phyloP scores from a whole-genome alignment of 2,113 vertebrate genomes.

The Myrmecobius fasciatus region DNA sequence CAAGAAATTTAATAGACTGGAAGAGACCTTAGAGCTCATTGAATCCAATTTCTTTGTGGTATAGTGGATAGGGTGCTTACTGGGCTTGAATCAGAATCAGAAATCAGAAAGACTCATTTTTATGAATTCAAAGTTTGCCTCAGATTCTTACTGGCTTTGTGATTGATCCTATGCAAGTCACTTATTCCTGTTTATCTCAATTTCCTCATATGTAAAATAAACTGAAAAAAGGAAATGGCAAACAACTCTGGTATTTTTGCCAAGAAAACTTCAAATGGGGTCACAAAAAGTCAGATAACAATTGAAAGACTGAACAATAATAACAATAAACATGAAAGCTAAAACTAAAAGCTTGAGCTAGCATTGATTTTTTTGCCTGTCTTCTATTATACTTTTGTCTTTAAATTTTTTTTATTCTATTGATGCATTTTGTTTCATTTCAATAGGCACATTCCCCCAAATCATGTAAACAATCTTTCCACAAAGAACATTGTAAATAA shows the following conservation, averaged over 20 bases:
- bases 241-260: background rate
- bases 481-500: background rate
- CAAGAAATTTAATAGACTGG: background rate
- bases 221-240: background rate
- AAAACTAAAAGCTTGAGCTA: background rate
- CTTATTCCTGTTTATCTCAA: background rate
- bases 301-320: background rate
- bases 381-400: background rate
- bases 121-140: background rate
- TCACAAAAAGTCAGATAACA: background rate
- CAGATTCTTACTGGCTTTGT: background rate
- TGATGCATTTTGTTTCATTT: background rate
- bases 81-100: too few species aligned
- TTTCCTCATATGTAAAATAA: background rate
- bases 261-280: background rate
- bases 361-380: background rate
- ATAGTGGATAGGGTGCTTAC: background rate
- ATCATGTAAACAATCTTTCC: background rate
- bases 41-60: background rate
- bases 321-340: background rate
- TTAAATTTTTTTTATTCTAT: background rate
- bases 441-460: background rate
- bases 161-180: background rate
- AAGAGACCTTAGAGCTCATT: background rate
- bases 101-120: background rate